Evolutionary conservation across 2,113 vertebrate species (phyloP), one percentile per base, ranked within the genome.

Genomic region (Pteronura brasiliensis): DNA sequence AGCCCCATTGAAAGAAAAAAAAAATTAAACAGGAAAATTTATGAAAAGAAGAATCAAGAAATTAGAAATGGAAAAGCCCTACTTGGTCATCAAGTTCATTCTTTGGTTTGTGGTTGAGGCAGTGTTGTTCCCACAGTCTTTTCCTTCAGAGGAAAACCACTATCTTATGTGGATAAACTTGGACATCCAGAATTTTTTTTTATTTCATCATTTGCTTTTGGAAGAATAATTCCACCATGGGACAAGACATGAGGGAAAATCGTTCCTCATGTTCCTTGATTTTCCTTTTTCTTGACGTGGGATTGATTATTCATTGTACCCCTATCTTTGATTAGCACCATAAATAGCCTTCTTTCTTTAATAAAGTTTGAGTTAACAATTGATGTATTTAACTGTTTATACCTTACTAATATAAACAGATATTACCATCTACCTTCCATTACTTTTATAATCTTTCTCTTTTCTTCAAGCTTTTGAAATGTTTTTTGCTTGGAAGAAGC

Each of bases 401-500:
- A 89, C 23, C 52, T 44, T 72, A 42, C 29, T 81, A 76, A 91
- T 4, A 25, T 25, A 61, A 93, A 69, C 6, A 71, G 25, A 67
- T 88, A 90, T 59, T 74, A 4, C 36, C 84, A 5, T 65, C 42
- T 77, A 76, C 27, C 11, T 77, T 88, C 27, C 12, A 87, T 80
- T 93, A 47, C 74, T 93, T 89, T 92, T 67, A 84, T 77, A 88
- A 36, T 82, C 20, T 96, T 96, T 55, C 57, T 89, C n/a, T 88
- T 95, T 88, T 95, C 81, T 72, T 94, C 49, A 85, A 85, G 18
- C 7, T 71, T 95, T 81, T 88, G 69, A 63, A 96, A 49, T 47
- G 49, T 71, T 44, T 52, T 94, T 93, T 74, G 34, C 63, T 94
- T 95, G 65, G 88, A 95, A 91, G 21, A 87, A 71, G 72, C 14